These are phyloP conservation scores for Ahaetulla prasina DNA, from an alignment of 2,113 vertebrate species.

Conservation along the genomic window DNA sequence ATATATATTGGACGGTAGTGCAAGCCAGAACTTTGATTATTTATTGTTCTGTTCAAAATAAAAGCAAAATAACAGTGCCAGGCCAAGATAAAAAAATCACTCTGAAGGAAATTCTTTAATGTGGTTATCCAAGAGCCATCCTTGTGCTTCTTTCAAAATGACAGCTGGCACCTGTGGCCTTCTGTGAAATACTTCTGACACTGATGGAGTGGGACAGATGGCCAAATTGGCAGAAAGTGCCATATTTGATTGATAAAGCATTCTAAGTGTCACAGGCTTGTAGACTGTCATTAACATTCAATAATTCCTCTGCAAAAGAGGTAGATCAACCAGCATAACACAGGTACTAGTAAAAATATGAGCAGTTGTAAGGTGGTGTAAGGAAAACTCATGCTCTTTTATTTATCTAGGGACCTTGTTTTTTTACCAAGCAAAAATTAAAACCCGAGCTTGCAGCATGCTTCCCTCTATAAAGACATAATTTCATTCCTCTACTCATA, in stretches of 20 bases:
- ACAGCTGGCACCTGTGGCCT: constrained; percentile 70
- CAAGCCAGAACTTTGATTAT: constrained; percentile 47
- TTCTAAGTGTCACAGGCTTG: constrained; percentile 53
- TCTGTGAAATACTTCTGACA: constrained; percentile 57
- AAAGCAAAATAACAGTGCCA: constrained; percentile 43
- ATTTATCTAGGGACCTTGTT: not conserved
- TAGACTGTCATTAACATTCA: constrained; percentile 53
- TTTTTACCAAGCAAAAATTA: not conserved
- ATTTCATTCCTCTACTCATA: not conserved
- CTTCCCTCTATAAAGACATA: not conserved
- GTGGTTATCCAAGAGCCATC: constrained; percentile 54
- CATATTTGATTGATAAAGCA: constrained; percentile 72
- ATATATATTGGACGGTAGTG: not conserved
- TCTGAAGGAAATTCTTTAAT: constrained; percentile 39
- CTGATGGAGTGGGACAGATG: constrained; percentile 83
- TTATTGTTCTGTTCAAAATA: constrained; percentile 55
- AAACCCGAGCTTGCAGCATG: not conserved
- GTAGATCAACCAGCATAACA: not conserved
- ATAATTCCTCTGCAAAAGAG: constrained; percentile 19
- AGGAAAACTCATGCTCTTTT: too few relatives aligned
- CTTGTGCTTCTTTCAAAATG: constrained; percentile 62
- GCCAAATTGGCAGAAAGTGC: constrained; percentile 71
- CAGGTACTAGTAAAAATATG: accelerated
- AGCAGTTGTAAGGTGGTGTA: not conserved
- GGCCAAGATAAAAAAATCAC: constrained; percentile 41